Evolutionary conservation across 2,888 invertebrate species (phyloP).

Genomic region (Germaria angustata): DNA sequence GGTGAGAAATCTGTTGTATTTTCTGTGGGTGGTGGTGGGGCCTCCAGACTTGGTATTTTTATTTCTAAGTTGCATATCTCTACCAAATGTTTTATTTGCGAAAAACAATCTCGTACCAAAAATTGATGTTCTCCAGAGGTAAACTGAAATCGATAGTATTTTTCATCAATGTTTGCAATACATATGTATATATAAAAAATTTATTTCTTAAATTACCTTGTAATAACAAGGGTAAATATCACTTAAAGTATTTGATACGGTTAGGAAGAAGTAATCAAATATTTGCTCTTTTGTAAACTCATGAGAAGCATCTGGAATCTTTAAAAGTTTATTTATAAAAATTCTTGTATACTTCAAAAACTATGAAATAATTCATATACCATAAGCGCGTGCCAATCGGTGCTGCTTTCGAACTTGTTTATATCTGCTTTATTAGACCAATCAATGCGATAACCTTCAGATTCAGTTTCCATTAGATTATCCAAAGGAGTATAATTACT

Average conservation of each 20-base stretch:
- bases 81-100: constrained; percentile 73
- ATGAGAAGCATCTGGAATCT: constrained; percentile 73
- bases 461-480: constrained; percentile 70
- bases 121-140: constrained; percentile 74
- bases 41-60: constrained; percentile 69
- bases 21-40: constrained; percentile 31
- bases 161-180: neutral
- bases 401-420: constrained; percentile 71
- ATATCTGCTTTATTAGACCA: constrained; percentile 69
- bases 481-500: constrained; percentile 72
- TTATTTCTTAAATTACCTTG: constrained; percentile 68
- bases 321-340: neutral
- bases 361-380: constrained; percentile 63
- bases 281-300: constrained; percentile 71
- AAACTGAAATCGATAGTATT: constrained; percentile 67
- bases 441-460: constrained; percentile 71
- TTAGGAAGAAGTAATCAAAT: constrained; percentile 74
- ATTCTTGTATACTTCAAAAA: neutral
- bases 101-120: constrained; percentile 74
- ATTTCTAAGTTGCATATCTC: constrained; percentile 72
- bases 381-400: constrained; percentile 76
- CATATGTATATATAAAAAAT: neutral
- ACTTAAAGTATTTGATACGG: constrained; percentile 68
- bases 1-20: constrained; percentile 45
- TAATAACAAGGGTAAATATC: constrained; percentile 78